Evolutionary conservation across 2,888 invertebrate genomes (phyloP), one percentile per base, ranked within the genome.

Genomic region (Microplitis deprimator): DNA sequence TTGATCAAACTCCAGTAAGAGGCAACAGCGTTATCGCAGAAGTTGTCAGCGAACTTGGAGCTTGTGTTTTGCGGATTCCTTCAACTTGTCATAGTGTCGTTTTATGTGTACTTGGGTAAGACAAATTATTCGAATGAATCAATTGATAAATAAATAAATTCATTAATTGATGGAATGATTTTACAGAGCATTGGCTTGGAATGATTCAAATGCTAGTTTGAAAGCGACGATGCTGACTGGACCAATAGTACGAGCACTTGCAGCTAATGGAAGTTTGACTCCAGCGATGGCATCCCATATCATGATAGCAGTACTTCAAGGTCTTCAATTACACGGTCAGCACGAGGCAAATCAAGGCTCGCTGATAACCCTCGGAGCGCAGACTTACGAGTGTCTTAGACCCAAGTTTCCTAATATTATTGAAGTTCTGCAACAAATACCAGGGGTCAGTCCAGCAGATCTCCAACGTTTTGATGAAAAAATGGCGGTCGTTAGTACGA

Each of bases 321-420:
- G 96, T 69, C 91, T 98, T 79, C 95, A 96, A 81, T 91, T 94
- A 79, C 96, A 97, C 87, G 98, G 98, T 0, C 96, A 97, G 87
- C 97, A 97, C 88, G 97, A 97, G 85, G 94, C 95, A 10, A 96
- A 96, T 91, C 96, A 96, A 88, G 95, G 96, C 13, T 93, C 94
- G 0, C 90, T 97, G 67, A 92, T 97, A 5, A 94, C 94, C 5
- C 91, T 97, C 39, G 96, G 96, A 5, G 94, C 96, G 1, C 95
- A 95, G 90, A 93, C 96, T 72, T 98, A 97, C 90, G 97, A 97
- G 89, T 91, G 94, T 79, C 91, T 97, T 61, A 92, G 96, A 78
- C 96, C 96, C 0, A 91, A 92, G 78, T 96, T 95, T 90, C 94
- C 95, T 0, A 92, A 93, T 84, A 92, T 96, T 71, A 91, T 94